Evolutionary conservation across 2,797 vertebrate genomes (phyloP).

Genomic region (Rhynchotus rufescens): DNA sequence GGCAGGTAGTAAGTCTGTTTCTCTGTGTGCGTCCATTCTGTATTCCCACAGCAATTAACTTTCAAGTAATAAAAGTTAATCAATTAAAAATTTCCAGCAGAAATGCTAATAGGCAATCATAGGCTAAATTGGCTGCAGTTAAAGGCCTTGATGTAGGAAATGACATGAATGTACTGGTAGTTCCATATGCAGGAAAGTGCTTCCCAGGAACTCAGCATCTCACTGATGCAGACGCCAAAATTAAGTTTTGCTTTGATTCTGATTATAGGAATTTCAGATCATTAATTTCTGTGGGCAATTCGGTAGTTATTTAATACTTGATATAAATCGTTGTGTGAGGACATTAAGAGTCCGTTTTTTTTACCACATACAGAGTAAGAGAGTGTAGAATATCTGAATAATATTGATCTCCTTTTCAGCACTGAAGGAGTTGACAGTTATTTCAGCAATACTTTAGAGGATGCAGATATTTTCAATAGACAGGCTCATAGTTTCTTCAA

Average conservation of each 20-base stretch:
- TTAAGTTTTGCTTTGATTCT: neutral
- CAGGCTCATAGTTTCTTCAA: slow-evolving; percentile 69
- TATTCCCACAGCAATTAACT: neutral
- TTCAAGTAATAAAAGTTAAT: neutral
- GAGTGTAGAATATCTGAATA: slow-evolving; percentile 54
- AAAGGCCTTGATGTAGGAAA: slow-evolving; percentile 15
- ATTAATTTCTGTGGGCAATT: neutral
- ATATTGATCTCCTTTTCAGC: slow-evolving; percentile 60
- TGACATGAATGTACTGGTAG: neutral
- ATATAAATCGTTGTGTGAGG: neutral
- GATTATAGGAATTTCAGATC: neutral
- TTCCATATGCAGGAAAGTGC: neutral
- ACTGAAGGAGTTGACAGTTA: slow-evolving; percentile 67
- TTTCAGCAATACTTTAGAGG: slow-evolving; percentile 69
- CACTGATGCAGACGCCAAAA: neutral
- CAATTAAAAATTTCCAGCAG: neutral
- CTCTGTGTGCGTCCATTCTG: neutral
- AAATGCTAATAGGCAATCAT: neutral
- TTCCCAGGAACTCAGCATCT: neutral
- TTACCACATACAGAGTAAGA: slow-evolving; percentile 31
- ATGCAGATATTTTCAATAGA: slow-evolving; percentile 69
- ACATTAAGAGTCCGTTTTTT: neutral
- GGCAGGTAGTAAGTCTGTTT: neutral
- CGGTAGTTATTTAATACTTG: neutral
- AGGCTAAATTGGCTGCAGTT: neutral